Conservation (phyloP, 2,113 vertebrate species). For the Chinchilla lanigera region DNA sequence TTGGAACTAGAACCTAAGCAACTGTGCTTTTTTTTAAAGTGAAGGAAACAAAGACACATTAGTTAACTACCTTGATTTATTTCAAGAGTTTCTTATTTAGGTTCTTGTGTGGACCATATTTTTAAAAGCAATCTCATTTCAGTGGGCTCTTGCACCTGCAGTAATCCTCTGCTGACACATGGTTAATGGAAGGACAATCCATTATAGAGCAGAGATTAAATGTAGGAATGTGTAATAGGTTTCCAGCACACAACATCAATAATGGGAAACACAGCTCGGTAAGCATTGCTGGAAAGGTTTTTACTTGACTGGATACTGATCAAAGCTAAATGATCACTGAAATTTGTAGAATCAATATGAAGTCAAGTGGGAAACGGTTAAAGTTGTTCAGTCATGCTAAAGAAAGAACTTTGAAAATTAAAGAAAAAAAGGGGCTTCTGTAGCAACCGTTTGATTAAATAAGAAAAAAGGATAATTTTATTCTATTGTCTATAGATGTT, state of each 20-base stretch:
- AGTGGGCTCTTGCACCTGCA: not conserved
- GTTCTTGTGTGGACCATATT: not conserved
- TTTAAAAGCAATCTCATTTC: not conserved
- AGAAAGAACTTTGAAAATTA: slow-evolving; percentile 29
- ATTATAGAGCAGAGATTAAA: slow-evolving; percentile 17
- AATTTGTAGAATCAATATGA: not conserved
- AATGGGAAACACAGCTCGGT: not conserved
- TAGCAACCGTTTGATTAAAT: not conserved
- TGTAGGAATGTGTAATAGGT: not conserved
- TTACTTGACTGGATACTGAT: not conserved
- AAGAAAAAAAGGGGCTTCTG: not conserved
- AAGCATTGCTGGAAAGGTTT: slow-evolving; percentile 27
- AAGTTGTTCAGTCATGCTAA: not conserved
- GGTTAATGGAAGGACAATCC: slow-evolving; percentile 25
- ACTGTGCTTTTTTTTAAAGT: slow-evolving; percentile 20
- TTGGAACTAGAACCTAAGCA: not conserved
- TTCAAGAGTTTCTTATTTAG: not conserved
- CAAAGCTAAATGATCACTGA: not conserved
- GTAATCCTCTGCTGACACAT: not conserved
- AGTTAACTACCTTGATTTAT: not conserved
- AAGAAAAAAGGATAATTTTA: not conserved
- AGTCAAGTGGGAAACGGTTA: slow-evolving; percentile 32
- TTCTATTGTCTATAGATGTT: not conserved
- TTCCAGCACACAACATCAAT: not conserved
- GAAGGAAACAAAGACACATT: not conserved